Conservation (phyloP, 2,888 invertebrate species). For the Digitonthophagus gazella region DNA sequence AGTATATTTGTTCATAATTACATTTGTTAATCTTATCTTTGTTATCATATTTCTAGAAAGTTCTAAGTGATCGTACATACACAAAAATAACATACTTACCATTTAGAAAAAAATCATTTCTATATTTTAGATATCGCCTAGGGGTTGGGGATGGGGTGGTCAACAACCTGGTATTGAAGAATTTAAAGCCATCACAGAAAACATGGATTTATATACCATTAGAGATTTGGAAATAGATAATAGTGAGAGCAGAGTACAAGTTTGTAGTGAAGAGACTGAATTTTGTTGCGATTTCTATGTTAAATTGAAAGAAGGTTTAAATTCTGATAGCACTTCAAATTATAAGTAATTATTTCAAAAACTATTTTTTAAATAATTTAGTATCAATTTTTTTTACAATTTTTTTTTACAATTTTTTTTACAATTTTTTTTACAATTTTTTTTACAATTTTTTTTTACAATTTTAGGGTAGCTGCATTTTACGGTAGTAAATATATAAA, state of each 20-base stretch:
- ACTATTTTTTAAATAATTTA: background rate
- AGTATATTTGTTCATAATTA: no score
- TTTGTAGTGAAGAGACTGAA: conserved; percentile 28
- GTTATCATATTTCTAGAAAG: no score
- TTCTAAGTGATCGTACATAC: no score
- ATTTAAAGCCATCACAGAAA: conserved; percentile 11
- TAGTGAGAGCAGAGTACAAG: conserved; percentile 15
- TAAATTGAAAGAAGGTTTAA: conserved; percentile 17
- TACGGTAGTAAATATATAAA: conserved; percentile 31
- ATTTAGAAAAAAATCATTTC: background rate
- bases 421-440: background rate
- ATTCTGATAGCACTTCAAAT: conserved; percentile 15
- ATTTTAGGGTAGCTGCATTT: conserved; percentile 33
- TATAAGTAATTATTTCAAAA: conserved; percentile 28
- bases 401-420: background rate
- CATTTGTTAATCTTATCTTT: no score
- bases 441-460: conserved; percentile 17
- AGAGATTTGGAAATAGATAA: conserved; percentile 7
- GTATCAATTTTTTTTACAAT: background rate
- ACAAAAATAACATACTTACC: background rate
- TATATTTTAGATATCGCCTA: conserved; percentile 10
- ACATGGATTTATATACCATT: conserved; percentile 21
- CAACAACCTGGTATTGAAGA: conserved; percentile 12
- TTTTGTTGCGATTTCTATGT: conserved; percentile 33
- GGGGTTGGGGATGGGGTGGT: conserved; percentile 13